phyloP scores from a whole-genome alignment of 2,113 vertebrate genomes.

The Orientallactaga bullata region DNA sequence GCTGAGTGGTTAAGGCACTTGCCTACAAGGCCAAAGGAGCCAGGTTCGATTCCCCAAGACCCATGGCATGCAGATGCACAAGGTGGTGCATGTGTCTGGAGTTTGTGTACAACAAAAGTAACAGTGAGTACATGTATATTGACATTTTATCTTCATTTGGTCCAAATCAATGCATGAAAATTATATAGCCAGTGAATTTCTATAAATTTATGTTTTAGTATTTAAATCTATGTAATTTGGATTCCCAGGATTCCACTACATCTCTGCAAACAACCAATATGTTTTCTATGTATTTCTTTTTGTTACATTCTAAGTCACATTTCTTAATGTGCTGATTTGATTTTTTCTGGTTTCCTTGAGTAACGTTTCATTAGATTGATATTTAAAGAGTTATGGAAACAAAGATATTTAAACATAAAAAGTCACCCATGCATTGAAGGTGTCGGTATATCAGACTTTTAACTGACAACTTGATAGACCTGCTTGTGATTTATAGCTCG shows the following conservation, averaged over 20 bases:
- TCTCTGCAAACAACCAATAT: background rate
- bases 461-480: slow-evolving; percentile 92
- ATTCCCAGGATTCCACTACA: background rate
- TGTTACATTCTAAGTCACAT: background rate
- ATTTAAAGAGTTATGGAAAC: slow-evolving; percentile 70
- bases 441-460: slow-evolving; percentile 86
- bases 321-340: slow-evolving; percentile 54
- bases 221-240: background rate
- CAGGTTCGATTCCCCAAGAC: too few relatives aligned
- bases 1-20: too few relatives aligned
- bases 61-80: too few relatives aligned
- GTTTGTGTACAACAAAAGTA: background rate
- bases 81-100: background rate
- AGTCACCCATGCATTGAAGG: slow-evolving; percentile 82
- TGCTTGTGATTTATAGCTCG: slow-evolving; percentile 93
- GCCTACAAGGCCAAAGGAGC: too few relatives aligned
- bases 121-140: background rate
- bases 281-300: background rate
- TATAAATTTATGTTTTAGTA: background rate
- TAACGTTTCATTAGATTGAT: slow-evolving; percentile 67
- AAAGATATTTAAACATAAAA: slow-evolving; percentile 76
- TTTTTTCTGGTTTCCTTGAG: slow-evolving; percentile 39
- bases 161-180: background rate
- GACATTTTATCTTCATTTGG: background rate
- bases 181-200: background rate